Percentiles rank a stretch among this genome's conserved stretches.
These are phyloP conservation scores for Melanophora roralis DNA, from an alignment of 2,888 invertebrate species.

Conservation along the genomic window DNA sequence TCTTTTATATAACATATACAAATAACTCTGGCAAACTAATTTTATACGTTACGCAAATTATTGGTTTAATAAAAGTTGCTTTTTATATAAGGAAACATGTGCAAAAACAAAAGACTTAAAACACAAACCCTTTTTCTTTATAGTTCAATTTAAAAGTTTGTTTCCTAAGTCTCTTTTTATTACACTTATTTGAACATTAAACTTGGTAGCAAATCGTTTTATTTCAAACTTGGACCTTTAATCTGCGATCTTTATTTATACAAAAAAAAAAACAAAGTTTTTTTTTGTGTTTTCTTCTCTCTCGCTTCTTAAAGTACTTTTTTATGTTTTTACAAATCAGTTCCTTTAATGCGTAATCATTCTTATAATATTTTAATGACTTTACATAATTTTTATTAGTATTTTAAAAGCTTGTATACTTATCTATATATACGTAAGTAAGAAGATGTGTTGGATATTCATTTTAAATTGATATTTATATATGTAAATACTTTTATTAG, in stretches of 20 bases:
- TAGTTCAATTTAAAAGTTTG: neutral
- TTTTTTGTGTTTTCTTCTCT: constrained; percentile 9
- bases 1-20: too few relatives aligned
- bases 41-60: too few relatives aligned
- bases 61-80: neutral
- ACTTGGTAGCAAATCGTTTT: constrained; percentile 1
- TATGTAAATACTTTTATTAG: neutral
- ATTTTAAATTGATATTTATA: neutral
- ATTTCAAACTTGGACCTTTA: constrained; percentile 14
- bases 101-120: neutral
- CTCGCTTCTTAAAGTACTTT: neutral
- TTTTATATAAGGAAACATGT: too few relatives aligned
- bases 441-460: neutral
- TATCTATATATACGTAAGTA: constrained; percentile 3
- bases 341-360: constrained; percentile 35
- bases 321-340: constrained; percentile 14
- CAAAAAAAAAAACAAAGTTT: constrained; percentile 5
- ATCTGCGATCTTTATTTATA: neutral
- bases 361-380: constrained; percentile 46
- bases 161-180: constrained; percentile 13
- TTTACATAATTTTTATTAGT: constrained; percentile 43
- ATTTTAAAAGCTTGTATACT: constrained; percentile 32
- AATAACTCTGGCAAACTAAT: too few relatives aligned
- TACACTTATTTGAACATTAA: neutral
- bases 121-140: constrained; percentile 48